Evolutionary conservation across 2,797 vertebrate genomes (phyloP), one percentile per base, ranked within the genome.

Genomic region (Micromesistius poutassou): DNA sequence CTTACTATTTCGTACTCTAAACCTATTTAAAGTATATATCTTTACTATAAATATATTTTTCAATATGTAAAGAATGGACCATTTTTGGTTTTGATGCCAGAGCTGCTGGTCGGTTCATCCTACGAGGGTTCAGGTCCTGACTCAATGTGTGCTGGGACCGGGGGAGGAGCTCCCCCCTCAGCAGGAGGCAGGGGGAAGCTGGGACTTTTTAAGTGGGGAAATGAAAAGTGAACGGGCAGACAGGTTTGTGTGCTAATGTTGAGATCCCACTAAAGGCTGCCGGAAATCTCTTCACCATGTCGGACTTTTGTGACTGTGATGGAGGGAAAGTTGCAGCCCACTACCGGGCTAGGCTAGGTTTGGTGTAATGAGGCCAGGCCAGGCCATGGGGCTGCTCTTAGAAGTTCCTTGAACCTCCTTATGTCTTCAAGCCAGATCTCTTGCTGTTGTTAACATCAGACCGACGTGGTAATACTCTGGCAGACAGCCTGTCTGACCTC

Each of bases 1-100:
- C 50, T 55, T 55, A 55, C 16, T 22, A 55, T 55, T 55, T 19
- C 16, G 1, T 22, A 46, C 19, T 55, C 6, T 3, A 12, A 46
- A 14, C 16, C 2, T 14, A 14, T 46, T 4, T 4, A 4, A 40
- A 14, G 16, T 14, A 46, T 16, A 19, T 16, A 46, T 46, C 12
- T 83, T 86, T 74, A 77, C 79, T 84, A 88, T 85, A 75, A 80
- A 84, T 87, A 89, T 79, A 82, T 78, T n/a, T 28, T 66, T 6
- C 14, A 46, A 13, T 46, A 46, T 38, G 1, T 38, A 10, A 38
- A 38, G 33, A 35, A 35, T 35, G 33, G 33, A 35, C 33, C 33
- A 35, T 35, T 35, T 35, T 35, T 5, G 33, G 33, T 35, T 7
- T 35, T 35, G 33, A 5, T 35, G 33, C 2, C 6, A 33, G 33